Base-by-base conservation (phyloP, 2,888 invertebrate genomes). In the Cryptocephalus primarius region DNA sequence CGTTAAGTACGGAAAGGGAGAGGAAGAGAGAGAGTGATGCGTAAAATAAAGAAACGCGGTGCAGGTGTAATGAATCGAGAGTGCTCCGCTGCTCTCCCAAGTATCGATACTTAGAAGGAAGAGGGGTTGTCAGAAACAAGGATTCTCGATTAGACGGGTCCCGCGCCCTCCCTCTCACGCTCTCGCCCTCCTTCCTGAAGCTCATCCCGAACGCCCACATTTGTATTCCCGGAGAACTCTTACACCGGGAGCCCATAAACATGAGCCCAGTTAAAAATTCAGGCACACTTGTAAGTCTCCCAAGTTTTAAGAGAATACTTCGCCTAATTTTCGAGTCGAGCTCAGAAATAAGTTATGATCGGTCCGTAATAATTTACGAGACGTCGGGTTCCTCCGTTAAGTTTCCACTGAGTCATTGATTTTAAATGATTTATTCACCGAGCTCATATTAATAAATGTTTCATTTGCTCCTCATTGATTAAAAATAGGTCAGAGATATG, bases 121-220 rank as follows among this genome's bases (percentile, higher is more conserved):
- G 60, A 60, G 57, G 60, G 58, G 56, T 59, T 58, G 59, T 60
- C 61, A 60, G 60, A 57, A 65, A 67, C 67, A 67, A 66, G 66
- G 61, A 65, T 64, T 66, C 64, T 67, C 67, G 67, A 67, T 67
- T 67, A 67, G 59, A 61, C 57, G 52, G 55, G 57, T 55, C 55
- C 55, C 56, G 54, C 50, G 49, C 51, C 49, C 44, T 50, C 52
- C 14, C 43, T 32, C 42, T 14, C 40, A n/a, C 43, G 13, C 13
- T 41, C 40, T 33, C 11, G 31, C 32, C 34, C 0, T n/a, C n/a
- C n/a, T n/a, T n/a, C n/a, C n/a, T n/a, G n/a, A n/a, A 12, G 22
- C 31, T 11, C 32, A 42, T 47, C 36, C 36, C 22, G 22, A 22
- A 22, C 22, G 22, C 22, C 49, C 52, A 60, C 60, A 62, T 60